Evolutionary conservation across 2,888 invertebrate species (phyloP).

Genomic region (Entomobrya proxima): DNA sequence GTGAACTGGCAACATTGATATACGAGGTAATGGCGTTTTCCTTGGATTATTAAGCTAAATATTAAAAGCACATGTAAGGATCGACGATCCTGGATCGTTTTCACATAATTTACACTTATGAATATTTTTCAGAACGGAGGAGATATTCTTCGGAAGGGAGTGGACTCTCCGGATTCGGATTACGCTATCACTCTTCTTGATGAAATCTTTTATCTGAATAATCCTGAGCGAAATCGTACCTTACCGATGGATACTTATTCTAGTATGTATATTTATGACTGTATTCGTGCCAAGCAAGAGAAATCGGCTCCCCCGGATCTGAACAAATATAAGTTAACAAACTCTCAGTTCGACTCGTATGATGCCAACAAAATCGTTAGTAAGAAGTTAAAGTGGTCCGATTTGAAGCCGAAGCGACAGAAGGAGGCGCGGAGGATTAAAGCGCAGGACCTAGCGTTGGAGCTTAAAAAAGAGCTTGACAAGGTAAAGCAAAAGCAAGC

Average conservation of each 20-base stretch:
- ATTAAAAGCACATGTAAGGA: too few species aligned
- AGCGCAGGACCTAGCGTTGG: too few species aligned
- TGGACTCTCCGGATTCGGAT: background rate
- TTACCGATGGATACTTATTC: conserved; percentile 29
- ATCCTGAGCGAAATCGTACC: background rate
- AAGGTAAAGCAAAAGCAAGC: too few species aligned
- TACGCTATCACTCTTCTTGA: background rate
- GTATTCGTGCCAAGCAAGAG: background rate
- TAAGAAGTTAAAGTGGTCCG: conserved; percentile 13
- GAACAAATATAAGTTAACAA: background rate
- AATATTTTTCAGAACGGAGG: conserved; percentile 26
- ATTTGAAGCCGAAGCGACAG: background rate
- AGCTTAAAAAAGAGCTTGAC: too few species aligned
- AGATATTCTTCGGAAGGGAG: background rate
- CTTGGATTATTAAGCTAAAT: too few species aligned
- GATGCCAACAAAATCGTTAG: background rate
- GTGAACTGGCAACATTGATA: background rate
- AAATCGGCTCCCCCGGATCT: background rate
- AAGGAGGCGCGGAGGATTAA: background rate
- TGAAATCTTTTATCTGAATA: background rate
- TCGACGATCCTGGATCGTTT: too few species aligned
- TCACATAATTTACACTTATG: too few species aligned
- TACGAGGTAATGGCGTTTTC: background rate
- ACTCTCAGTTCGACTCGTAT: background rate
- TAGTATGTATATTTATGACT: background rate